These are phyloP conservation scores for Andricus quercusramuli DNA, from an alignment of 2,888 invertebrate genomes.

Conservation along the genomic window DNA sequence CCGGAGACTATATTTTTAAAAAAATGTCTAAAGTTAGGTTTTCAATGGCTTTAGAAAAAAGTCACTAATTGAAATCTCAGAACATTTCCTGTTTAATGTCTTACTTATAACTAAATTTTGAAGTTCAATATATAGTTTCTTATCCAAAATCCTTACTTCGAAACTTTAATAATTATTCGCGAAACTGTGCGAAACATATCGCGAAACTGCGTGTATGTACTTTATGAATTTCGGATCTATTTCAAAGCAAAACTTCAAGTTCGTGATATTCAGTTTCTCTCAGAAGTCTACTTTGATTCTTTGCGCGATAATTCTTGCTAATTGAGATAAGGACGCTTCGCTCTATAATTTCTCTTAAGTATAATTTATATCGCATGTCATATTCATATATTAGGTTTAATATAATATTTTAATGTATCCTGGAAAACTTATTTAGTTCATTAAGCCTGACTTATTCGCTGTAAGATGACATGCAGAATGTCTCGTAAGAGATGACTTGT, in stretches of 20 bases:
- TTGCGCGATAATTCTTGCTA: slow-evolving; percentile 2
- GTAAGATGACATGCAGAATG: background rate
- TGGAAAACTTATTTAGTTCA: too few relatives aligned
- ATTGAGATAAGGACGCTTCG: background rate
- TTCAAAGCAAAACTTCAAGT: slow-evolving; percentile 2
- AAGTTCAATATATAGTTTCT: background rate
- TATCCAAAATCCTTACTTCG: background rate
- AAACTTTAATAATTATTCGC: slow-evolving; percentile 30
- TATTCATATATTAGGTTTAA: too few relatives aligned
- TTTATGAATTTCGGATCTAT: slow-evolving; percentile 5
- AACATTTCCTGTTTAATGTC: background rate
- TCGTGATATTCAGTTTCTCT: slow-evolving; percentile 29
- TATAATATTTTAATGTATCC: too few relatives aligned
- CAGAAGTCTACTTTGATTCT: slow-evolving; percentile 8
- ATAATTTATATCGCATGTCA: too few relatives aligned
- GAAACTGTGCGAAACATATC: background rate
- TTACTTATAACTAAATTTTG: background rate
- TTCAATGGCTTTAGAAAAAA: too few relatives aligned
- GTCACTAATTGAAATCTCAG: too few relatives aligned
- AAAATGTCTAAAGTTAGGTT: too few relatives aligned
- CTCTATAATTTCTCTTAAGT: background rate
- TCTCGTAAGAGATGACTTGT: background rate
- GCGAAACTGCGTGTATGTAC: slow-evolving; percentile 16
- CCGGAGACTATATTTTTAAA: too few relatives aligned
- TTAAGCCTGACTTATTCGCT: too few relatives aligned